Conservation (phyloP, 2,113 vertebrate genomes). For the Rhizomys pruinosus region DNA sequence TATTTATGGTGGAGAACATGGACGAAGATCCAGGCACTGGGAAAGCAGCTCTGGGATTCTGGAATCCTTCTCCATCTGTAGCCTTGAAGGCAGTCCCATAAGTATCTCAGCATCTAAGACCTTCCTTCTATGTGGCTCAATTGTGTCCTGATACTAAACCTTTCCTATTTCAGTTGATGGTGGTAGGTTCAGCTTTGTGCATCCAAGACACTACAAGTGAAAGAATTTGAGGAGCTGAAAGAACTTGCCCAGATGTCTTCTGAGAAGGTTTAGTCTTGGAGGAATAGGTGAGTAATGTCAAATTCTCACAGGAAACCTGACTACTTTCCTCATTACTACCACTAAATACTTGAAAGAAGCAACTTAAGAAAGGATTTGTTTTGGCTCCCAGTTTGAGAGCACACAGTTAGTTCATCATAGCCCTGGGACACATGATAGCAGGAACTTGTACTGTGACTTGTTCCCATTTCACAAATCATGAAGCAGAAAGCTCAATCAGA, state of each 20-base stretch:
- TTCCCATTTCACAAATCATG: neutral
- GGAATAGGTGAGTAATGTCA: neutral
- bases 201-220: neutral
- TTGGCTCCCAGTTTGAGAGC: neutral
- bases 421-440: neutral
- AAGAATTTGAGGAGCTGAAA: neutral
- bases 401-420: too few species aligned
- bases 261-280: neutral
- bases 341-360: neutral
- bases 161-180: neutral
- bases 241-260: neutral
- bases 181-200: neutral
- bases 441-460: neutral
- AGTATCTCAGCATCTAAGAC: neutral
- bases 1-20: neutral
- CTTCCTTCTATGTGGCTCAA: neutral
- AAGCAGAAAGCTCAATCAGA: neutral
- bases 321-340: neutral
- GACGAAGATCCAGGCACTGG: neutral
- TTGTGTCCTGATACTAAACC: neutral
- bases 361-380: neutral
- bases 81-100: neutral
- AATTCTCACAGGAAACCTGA: neutral
- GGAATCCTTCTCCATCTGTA: neutral
- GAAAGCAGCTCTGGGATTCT: neutral